Percentiles rank a stretch among this genome's conserved stretches.
phyloP scores from a whole-genome alignment of 2,113 vertebrate species.

The Aldabrachelys gigantea region DNA sequence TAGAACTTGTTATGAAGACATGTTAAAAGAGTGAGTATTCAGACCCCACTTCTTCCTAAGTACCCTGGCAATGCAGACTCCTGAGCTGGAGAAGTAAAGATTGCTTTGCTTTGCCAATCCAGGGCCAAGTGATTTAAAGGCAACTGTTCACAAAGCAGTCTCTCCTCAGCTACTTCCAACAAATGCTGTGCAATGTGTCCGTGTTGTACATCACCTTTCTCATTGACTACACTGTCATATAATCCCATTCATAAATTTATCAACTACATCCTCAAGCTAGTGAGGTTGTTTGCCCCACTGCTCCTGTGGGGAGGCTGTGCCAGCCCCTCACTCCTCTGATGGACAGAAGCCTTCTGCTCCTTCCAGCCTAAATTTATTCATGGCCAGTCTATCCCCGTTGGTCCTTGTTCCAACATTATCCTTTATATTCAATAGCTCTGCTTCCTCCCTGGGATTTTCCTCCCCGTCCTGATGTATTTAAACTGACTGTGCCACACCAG shows the following conservation, averaged over 20 bases:
- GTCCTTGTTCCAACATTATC: neutral
- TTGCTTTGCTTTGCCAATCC: rapidly evolving
- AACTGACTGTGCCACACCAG: neutral
- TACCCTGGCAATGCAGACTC: rapidly evolving
- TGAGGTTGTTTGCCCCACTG: neutral
- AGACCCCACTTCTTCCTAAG: neutral
- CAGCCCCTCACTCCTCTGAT: neutral
- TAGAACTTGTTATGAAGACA: constrained; percentile 92
- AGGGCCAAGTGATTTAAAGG: neutral
- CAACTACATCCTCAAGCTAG: neutral
- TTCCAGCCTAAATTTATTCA: neutral
- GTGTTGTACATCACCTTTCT: rapidly evolving
- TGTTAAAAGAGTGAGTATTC: constrained; percentile 84
- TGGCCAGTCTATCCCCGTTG: neutral
- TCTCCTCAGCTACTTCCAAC: neutral
- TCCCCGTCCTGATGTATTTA: neutral
- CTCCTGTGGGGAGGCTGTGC: neutral
- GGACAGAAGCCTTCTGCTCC: neutral
- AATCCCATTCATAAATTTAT: neutral
- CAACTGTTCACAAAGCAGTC: neutral
- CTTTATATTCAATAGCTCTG: neutral
- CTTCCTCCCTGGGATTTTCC: neutral
- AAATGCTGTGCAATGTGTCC: neutral
- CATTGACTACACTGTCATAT: neutral
- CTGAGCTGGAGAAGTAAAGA: neutral